These are phyloP conservation scores for Menidia menidia DNA, from an alignment of 2,797 vertebrate genomes.

Conservation along the genomic window DNA sequence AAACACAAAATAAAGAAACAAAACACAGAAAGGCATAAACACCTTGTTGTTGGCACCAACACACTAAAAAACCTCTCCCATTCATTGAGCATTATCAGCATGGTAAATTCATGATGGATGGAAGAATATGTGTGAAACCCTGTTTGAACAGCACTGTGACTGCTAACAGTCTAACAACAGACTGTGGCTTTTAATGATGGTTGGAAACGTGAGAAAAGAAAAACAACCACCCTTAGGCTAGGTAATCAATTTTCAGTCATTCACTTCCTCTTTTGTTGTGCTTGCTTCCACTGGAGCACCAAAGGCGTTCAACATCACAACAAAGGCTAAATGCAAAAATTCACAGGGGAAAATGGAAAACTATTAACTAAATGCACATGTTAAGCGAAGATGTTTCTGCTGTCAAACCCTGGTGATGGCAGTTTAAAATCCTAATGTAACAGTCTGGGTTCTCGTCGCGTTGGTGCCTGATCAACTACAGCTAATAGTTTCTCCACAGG, in stretches of 20 bases:
- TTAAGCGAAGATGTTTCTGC: constrained; percentile 10
- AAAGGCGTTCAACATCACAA: background rate
- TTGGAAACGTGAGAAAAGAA: constrained; percentile 19
- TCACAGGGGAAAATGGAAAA: background rate
- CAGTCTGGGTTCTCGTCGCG: constrained; percentile 36
- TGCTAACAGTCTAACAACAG: constrained; percentile 3
- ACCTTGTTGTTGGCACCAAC: constrained; percentile 45
- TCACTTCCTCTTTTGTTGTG: constrained; percentile 2
- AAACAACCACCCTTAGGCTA: background rate
- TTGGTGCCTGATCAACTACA: constrained; percentile 59
- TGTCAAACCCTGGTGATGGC: constrained; percentile 20
- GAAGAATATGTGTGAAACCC: constrained; percentile 28
- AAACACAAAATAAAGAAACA: constrained; percentile 7
- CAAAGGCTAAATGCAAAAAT: constrained; percentile 26
- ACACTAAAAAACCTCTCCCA: constrained; percentile 18
- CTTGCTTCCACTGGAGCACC: constrained; percentile 15
- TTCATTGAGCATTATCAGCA: constrained; percentile 8
- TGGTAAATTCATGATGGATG: constrained; percentile 30
- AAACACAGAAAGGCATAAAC: too few relatives aligned
- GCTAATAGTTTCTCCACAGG: constrained; percentile 65
- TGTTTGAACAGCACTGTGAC: constrained; percentile 11
- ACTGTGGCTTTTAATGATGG: constrained; percentile 49
- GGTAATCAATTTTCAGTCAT: background rate
- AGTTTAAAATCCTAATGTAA: constrained; percentile 42
- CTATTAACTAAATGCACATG: constrained; percentile 22